Percentiles rank a stretch among this genome's conserved stretches.
Conservation (phyloP, 2,888 invertebrate species). For the Piscicola geometra region DNA sequence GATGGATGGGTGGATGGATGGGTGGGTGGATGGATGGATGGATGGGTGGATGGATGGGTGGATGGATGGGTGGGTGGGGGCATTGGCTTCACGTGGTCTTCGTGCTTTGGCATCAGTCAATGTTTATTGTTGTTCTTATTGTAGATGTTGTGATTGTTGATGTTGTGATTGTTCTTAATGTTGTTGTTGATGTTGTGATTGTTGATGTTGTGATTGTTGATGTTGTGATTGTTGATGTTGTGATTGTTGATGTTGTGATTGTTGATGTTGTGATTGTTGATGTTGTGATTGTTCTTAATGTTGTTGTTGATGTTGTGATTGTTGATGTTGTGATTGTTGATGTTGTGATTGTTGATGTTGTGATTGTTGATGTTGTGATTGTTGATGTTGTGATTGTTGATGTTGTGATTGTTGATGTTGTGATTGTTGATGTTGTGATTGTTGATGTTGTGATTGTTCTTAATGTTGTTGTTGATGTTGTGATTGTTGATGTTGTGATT, state of each 20-base stretch:
- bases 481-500: constrained; percentile 18
- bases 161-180: not conserved
- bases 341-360: not conserved
- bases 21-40: no score
- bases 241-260: not conserved
- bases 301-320: not conserved
- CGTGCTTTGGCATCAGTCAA: no score
- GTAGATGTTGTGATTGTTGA: not conserved
- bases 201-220: constrained; percentile 9
- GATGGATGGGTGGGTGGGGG: no score
- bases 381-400: not conserved
- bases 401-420: constrained; percentile 11
- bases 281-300: constrained; percentile 6
- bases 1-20: no score
- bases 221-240: constrained; percentile 11
- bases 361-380: not conserved
- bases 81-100: no score
- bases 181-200: constrained; percentile 6
- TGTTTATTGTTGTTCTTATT: not conserved
- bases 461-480: constrained; percentile 4
- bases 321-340: not conserved
- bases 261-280: constrained; percentile 15
- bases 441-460: not conserved
- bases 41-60: no score
- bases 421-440: constrained; percentile 13